Evolutionary conservation across 2,113 vertebrate species (phyloP), one percentile per base, ranked within the genome.

Genomic region (Apodemus sylvaticus): DNA sequence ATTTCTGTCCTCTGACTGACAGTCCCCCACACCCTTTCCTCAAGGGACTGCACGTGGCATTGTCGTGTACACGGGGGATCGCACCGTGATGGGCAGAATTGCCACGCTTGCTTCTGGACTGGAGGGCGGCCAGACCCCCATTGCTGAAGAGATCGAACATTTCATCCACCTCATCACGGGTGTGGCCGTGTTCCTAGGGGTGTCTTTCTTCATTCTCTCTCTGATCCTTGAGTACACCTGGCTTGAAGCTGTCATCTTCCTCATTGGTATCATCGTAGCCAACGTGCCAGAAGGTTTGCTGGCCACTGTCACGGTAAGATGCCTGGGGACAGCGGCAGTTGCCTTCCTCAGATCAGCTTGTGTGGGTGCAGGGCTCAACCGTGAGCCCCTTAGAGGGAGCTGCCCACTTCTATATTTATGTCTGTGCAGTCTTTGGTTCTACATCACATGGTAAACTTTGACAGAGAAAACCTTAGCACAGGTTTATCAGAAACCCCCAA

Each of bases 141-240:
- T 99, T 73, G 98, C 99, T 4, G 81, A 95, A 1, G 99, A 99
- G 81, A 99, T 99, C 0, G 99, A 99, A 51, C 99, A 99, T 88
- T 99, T 99, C 55, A 99, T 99, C 95, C 99, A 98, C 51, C 93
- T 99, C 92, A 99, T 99, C 96, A 99, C 99, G 48, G 99, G 99
- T 0, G 99, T 99, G 90, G 99, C 99, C 3, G 99, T 99, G 36
- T 99, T 99, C 92, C 97, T 99, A 93, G 99, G 99, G 0, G 98
- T 99, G 78, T 94, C 96, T 31, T 99, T 99, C 97, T 99, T 99
- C 95, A 97, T 99, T 79, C 98, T 99, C 7, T 99, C 99, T 0
- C 98, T 99, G 88, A 99, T 99, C 96, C 98, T 99, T 1, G 98
- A 98, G 73, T 99, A 99, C 90, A 98, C 98, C 0, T 99, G 98